phyloP scores from a whole-genome alignment of 2,797 vertebrate species.

The Cryptoprocta ferox region DNA sequence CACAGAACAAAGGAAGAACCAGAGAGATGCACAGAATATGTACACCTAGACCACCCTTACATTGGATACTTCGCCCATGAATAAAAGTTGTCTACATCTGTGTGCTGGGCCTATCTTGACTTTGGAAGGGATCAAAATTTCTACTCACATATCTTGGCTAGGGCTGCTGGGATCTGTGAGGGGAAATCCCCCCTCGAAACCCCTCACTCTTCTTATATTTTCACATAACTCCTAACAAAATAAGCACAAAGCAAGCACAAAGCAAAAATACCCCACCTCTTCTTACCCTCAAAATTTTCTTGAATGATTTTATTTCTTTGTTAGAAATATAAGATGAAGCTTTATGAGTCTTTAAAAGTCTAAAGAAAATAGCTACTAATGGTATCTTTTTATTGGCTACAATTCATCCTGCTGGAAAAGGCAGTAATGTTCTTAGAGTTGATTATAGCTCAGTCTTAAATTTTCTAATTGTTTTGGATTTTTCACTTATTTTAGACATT shows the following conservation, averaged over 20 bases:
- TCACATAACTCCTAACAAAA: background rate
- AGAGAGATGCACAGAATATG: background rate
- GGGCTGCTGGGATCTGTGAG: background rate
- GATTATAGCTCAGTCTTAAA: constrained; percentile 69
- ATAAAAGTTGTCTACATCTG: background rate
- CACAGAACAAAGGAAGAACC: background rate
- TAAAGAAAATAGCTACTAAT: constrained; percentile 63
- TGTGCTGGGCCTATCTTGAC: background rate
- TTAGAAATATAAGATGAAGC: constrained; percentile 52
- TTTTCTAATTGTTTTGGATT: constrained; percentile 74
- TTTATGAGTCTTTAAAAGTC: constrained; percentile 48
- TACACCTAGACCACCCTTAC: background rate
- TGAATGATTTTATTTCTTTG: constrained; percentile 33
- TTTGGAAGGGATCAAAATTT: background rate
- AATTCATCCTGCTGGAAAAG: constrained; percentile 58
- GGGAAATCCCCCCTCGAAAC: background rate
- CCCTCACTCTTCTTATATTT: background rate
- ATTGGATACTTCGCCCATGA: background rate
- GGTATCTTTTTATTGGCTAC: constrained; percentile 61
- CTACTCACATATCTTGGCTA: background rate
- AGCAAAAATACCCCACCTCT: background rate
- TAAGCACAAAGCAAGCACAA: background rate
- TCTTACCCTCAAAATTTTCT: background rate
- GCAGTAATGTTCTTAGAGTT: constrained; percentile 52
- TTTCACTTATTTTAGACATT: constrained; percentile 80